Base-by-base conservation (phyloP, 1,140 invertebrate species). In the Steinernema feltiae region DNA sequence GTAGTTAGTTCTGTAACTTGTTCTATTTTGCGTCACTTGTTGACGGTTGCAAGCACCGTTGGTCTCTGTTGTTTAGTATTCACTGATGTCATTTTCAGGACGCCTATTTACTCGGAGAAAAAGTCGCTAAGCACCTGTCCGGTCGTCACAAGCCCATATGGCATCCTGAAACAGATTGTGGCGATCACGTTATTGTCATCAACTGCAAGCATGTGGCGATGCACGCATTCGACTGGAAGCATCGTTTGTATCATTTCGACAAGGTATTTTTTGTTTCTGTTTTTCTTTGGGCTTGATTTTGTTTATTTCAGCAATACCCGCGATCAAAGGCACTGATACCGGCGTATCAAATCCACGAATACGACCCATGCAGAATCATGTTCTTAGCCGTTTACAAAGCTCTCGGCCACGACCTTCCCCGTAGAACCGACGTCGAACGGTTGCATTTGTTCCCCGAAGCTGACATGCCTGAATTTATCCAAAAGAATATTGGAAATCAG, bases 191-290 rank as follows among this genome's bases (percentile, higher is more conserved):
- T 2, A 84, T 86, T 3, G 81, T 85, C 15, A 63, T 82, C n/a
- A 85, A 85, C 69, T 85, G 83, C 63, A 69, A 79, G 32, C 76
- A 86, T 48, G 81, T 84, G 32, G 85, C 83, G 29, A 86, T 85
- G 84, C 79, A 84, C 32, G 84, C 53, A 24, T 85, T 85, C 74
- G 83, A 85, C 70, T 85, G 84, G 84, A 86, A 86, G 70, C 84
- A 84, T 72, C 77, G 73, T n/a, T 32, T 73, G 7, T 86, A 77
- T 72, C 77, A 79, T 32, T 85, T 85, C 71, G 74, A 85, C 72
- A 81, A 76, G 78, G 84, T 84, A 17, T 63, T 53, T 35, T 69
- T 69, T 48, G 1, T 76, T 69, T 76, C 1, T 1, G 15, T 31
- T n/a, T 48, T 41, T 80, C 32, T 12, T 77, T 1, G 27, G 32